Evolutionary conservation across 2,113 vertebrate species (phyloP).

Genomic region (Galbula dea): DNA sequence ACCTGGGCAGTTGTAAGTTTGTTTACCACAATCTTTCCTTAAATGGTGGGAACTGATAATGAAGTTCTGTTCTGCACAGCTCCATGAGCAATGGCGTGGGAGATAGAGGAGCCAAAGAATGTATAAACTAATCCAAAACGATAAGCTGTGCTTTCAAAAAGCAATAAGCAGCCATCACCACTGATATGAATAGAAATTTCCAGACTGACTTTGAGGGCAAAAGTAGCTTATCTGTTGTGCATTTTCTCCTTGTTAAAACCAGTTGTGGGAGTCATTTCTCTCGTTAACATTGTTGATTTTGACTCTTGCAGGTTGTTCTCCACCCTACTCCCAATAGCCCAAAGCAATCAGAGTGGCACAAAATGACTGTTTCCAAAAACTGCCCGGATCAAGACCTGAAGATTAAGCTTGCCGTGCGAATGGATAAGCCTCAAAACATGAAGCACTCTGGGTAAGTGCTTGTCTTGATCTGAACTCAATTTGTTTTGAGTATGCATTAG

Average conservation of each 20-base stretch:
- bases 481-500: background rate
- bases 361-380: slow-evolving; percentile 96
- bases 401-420: slow-evolving; percentile 96
- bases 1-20: background rate
- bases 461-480: background rate
- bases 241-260: background rate
- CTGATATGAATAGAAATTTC: background rate
- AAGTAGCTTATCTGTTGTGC: background rate
- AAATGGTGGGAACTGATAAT: background rate
- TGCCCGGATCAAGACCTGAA: slow-evolving; percentile 92
- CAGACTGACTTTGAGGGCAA: background rate
- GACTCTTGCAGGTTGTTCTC: slow-evolving; percentile 86
- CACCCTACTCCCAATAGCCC: slow-evolving; percentile 97
- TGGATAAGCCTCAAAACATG: slow-evolving; percentile 99
- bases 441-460: slow-evolving; percentile 95
- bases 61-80: background rate
- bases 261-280: background rate
- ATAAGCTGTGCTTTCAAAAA: background rate
- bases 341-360: slow-evolving; percentile 95
- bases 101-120: background rate
- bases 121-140: background rate
- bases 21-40: background rate
- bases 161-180: background rate
- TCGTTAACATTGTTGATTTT: background rate
- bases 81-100: background rate